Conservation (phyloP, 2,888 invertebrate genomes). For the Liodrosophila aerea region DNA sequence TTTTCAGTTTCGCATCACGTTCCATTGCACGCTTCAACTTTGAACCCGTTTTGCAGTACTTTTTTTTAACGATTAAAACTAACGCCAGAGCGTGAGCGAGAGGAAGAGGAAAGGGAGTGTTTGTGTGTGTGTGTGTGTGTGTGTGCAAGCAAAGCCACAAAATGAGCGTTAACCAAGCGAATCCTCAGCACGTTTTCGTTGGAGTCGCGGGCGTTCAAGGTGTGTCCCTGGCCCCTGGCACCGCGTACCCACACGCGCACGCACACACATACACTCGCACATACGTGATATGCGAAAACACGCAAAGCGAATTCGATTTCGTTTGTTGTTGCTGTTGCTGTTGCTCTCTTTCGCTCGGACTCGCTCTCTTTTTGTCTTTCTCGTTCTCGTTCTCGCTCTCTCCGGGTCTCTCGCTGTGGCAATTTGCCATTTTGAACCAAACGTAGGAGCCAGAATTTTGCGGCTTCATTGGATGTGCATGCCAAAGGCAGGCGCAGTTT, state of each 20-base stretch:
- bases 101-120: constrained; percentile 27
- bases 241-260: neutral
- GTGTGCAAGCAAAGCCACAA: constrained; percentile 56
- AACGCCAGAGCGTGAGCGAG: constrained; percentile 58
- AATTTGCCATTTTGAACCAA: constrained; percentile 79
- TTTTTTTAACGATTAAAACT: constrained; percentile 66
- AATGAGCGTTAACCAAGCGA: constrained; percentile 77
- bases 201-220: constrained; percentile 57
- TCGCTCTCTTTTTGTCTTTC: no score
- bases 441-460: constrained; percentile 64
- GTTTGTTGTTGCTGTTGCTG: constrained; percentile 36
- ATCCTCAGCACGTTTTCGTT: constrained; percentile 74
- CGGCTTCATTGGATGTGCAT: constrained; percentile 72
- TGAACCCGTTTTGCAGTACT: constrained; percentile 55
- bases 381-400: constrained; percentile 2
- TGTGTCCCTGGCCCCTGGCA: constrained; percentile 23
- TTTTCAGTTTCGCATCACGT: constrained; percentile 27
- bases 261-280: constrained; percentile 14
- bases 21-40: constrained; percentile 57
- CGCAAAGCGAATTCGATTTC: constrained; percentile 74
- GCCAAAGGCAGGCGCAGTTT: constrained; percentile 46
- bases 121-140: neutral
- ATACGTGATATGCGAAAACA: constrained; percentile 73
- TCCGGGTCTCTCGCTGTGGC: constrained; percentile 54
- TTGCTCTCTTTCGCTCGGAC: constrained; percentile 18